These are phyloP conservation scores for Emys orbicularis DNA, from an alignment of 2,797 vertebrate genomes.

Conservation along the genomic window DNA sequence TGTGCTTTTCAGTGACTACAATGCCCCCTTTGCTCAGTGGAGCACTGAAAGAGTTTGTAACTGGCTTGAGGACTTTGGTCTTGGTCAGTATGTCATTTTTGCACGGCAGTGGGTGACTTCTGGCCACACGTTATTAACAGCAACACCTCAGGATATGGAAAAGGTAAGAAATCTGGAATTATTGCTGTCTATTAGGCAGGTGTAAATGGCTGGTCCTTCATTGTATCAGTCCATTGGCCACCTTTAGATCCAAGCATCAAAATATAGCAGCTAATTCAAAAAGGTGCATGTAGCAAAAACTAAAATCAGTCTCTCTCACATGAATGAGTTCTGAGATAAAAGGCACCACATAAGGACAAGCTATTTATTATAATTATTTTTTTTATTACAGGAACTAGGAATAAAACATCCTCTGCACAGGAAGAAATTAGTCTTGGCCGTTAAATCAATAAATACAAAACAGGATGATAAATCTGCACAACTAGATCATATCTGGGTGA, in stretches of 20 bases:
- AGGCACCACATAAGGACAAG: not conserved
- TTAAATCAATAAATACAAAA: slow-evolving; percentile 91
- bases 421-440: slow-evolving; percentile 95
- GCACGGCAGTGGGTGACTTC: slow-evolving; percentile 95
- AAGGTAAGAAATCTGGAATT: slow-evolving; percentile 85
- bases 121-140: slow-evolving; percentile 93
- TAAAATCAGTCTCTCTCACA: not conserved
- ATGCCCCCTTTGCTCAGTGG: slow-evolving; percentile 95
- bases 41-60: slow-evolving; percentile 94
- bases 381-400: slow-evolving; percentile 89
- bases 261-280: not conserved
- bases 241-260: not conserved
- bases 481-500: slow-evolving; percentile 97
- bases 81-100: slow-evolving; percentile 94
- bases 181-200: not conserved
- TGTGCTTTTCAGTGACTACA: slow-evolving; percentile 84
- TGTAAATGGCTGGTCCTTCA: not conserved
- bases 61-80: slow-evolving; percentile 95
- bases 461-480: slow-evolving; percentile 92
- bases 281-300: not conserved
- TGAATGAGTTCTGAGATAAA: not conserved
- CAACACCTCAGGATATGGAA: slow-evolving; percentile 95
- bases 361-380: not conserved
- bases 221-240: not conserved
- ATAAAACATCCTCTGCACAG: slow-evolving; percentile 96